phyloP scores from a whole-genome alignment of 2,113 vertebrate species.

The Megaceryle torquata region DNA sequence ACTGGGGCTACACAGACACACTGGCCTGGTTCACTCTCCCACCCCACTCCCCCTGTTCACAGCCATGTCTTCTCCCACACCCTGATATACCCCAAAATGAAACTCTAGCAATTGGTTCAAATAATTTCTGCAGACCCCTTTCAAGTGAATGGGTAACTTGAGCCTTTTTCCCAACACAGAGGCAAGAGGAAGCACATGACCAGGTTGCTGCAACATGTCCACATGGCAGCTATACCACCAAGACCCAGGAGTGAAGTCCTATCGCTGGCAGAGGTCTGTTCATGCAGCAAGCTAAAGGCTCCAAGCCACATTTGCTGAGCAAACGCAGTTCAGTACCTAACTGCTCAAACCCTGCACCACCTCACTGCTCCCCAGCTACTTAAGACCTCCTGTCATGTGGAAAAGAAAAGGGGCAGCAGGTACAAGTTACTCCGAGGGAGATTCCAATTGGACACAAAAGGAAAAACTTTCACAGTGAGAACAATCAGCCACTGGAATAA shows the following conservation, averaged over 20 bases:
- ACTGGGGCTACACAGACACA: fast-evolving
- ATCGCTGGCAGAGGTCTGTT: fast-evolving
- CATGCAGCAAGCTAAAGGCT: not conserved
- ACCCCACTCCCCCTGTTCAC: not conserved
- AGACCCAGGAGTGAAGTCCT: fast-evolving
- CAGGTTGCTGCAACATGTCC: fast-evolving
- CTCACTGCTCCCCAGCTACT: fast-evolving
- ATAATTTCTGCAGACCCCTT: not conserved
- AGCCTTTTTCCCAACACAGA: not conserved
- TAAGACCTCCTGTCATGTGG: not conserved
- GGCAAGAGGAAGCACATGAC: fast-evolving
- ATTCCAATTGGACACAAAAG: not conserved
- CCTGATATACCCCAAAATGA: not conserved
- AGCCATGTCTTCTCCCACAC: not conserved
- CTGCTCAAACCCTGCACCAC: fast-evolving
- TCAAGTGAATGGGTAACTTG: not conserved
- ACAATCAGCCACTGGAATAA: not conserved
- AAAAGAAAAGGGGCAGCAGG: not conserved
- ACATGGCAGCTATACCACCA: fast-evolving
- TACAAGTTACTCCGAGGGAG: not conserved
- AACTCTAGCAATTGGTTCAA: not conserved
- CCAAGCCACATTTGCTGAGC: not conserved
- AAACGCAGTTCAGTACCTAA: not conserved
- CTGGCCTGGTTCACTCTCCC: not conserved
- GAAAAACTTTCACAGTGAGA: not conserved